Evolutionary conservation across 2,888 invertebrate species (phyloP).

Genomic region (Pedicia rivosa): DNA sequence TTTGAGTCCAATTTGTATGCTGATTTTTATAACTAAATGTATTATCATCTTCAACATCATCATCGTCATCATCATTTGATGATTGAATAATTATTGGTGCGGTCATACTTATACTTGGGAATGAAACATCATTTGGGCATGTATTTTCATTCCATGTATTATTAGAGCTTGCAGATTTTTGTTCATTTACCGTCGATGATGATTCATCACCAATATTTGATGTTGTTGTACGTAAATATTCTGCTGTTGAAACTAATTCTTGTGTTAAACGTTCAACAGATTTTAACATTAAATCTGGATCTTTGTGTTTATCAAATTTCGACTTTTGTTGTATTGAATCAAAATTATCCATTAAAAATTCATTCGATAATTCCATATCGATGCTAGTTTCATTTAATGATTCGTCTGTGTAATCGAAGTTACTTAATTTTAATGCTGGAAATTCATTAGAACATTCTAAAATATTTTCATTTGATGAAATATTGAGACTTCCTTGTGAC

Average conservation of each 20-base stretch:
- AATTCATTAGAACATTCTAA: conserved; percentile 32
- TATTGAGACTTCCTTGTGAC: conserved; percentile 15
- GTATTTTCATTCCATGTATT: conserved; percentile 75
- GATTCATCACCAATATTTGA: conserved; percentile 13
- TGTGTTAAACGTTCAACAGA: conserved; percentile 48
- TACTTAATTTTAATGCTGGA: conserved; percentile 27
- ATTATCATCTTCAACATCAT: conserved; percentile 16
- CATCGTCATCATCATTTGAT: conserved; percentile 47
- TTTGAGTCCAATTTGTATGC: conserved; percentile 12
- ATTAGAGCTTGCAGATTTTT: conserved; percentile 18
- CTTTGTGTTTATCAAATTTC: conserved; percentile 33
- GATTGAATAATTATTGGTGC: conserved; percentile 55
- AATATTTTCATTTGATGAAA: conserved; percentile 13
- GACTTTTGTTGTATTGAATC: conserved; percentile 15
- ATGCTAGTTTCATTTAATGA: conserved; percentile 30
- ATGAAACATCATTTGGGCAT: conserved; percentile 61
- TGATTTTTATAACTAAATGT: conserved; percentile 10
- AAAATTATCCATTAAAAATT: conserved; percentile 23
- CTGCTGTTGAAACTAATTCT: conserved; percentile 45
- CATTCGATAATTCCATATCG: conserved; percentile 34
- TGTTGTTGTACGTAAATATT: conserved; percentile 36
- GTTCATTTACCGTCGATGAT: conserved; percentile 8
- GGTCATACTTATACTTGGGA: conserved; percentile 65
- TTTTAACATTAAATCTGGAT: conserved; percentile 51
- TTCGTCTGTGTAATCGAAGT: conserved; percentile 22